Evolutionary conservation across 2,113 vertebrate genomes (phyloP), one percentile per base, ranked within the genome.

Genomic region (Pteruthius melanotis): DNA sequence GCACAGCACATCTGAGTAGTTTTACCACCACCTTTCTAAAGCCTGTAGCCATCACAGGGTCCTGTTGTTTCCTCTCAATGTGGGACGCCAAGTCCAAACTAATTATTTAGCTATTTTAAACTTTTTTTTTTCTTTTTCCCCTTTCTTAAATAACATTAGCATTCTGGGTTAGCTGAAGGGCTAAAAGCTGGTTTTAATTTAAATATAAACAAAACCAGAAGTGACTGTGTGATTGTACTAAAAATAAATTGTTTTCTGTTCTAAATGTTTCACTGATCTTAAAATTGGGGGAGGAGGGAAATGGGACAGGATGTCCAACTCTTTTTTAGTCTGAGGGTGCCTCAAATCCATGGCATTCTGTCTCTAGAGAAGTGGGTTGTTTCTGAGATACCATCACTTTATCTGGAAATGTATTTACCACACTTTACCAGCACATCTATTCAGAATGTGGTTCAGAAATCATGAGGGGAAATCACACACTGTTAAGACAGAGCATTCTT

Each of bases 401-500:
- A 97, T 96, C 97, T 97, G 96, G 94, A 97, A 97, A 96, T 79
- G 69, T 91, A 94, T 97, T 96, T 95, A 94, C 94, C 93, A 84
- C 91, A 57, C 76, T 94, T 89, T 13, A 95, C 86, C 92, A 96
- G 93, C 84, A 94, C 83, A 87, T 94, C 96, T 95, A 94, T 94
- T 96, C 95, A 94, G 92, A 96, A 78, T 92, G 97, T 66, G 84
- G 70, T 89, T 97, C 97, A 71, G 88, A 95, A 98, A 91, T 87
- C 95, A 94, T 24, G 80, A 92, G 88, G 94, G 93, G 96, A 98
- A 98, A 98, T 98, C 96, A 91, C 97, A 97, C 77, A 57, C 96
- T 95, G 95, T 92, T 96, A 98, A 98, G 97, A 94, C 45, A 33
- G 97, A 97, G 97, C 93, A 97, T 97, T 98, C 97, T 95, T 96